These are phyloP conservation scores for Micoletzkya japonica DNA, from an alignment of 2,888 invertebrate species.

Conservation along the genomic window DNA sequence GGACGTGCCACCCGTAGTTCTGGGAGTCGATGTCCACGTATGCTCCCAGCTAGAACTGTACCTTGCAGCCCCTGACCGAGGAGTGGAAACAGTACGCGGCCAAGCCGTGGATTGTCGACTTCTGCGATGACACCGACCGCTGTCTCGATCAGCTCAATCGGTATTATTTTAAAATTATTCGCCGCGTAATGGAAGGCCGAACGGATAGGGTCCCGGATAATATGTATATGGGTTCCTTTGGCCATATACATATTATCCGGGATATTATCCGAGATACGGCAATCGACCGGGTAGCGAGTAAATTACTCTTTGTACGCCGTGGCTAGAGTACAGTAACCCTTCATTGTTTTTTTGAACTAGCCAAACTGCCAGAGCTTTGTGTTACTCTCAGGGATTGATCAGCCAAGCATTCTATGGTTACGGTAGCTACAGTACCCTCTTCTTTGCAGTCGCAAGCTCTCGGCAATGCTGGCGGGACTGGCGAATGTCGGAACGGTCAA, in stretches of 20 bases:
- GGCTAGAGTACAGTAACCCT: too few relatives aligned
- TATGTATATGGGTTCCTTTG: too few relatives aligned
- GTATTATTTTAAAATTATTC: too few relatives aligned
- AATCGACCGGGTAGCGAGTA: too few relatives aligned
- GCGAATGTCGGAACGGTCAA: conserved; percentile 70
- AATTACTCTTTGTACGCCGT: too few relatives aligned
- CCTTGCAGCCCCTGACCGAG: conserved; percentile 34
- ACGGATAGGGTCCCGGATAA: too few relatives aligned
- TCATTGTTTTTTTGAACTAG: too few relatives aligned
- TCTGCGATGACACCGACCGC: conserved; percentile 66
- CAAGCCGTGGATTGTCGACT: conserved; percentile 70
- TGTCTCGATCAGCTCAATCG: conserved; percentile 39
- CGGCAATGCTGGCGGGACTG: conserved; percentile 73
- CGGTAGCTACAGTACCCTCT: neutral
- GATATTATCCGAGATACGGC: too few relatives aligned
- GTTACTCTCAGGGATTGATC: neutral
- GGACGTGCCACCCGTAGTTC: neutral
- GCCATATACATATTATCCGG: too few relatives aligned
- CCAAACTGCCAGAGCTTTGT: too few relatives aligned
- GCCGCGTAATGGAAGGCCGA: too few relatives aligned
- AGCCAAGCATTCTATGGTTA: neutral
- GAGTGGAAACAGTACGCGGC: conserved; percentile 49
- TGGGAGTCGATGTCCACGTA: neutral
- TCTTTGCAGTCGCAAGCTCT: conserved; percentile 71
- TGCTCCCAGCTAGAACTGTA: neutral